A percentile compares a stretch with the other conserved stretches of the same genome.
These are phyloP conservation scores for Frankliniella fusca DNA, from an alignment of 2,888 invertebrate genomes.

Conservation along the genomic window DNA sequence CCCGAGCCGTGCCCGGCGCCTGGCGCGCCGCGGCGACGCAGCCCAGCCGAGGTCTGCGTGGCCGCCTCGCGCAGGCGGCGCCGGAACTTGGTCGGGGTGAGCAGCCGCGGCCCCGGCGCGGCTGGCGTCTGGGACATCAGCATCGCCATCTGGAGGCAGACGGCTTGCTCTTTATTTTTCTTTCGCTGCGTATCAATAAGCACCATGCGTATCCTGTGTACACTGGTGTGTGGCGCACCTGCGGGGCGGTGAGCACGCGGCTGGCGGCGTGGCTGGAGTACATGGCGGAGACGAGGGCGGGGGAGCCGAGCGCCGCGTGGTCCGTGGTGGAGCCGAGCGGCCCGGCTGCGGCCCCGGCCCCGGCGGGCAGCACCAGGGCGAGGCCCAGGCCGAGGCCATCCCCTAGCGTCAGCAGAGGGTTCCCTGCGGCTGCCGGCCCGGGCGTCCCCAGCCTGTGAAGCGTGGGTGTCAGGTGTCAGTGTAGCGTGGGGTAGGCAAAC, in stretches of 20 bases:
- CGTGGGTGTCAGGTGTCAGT: too few relatives aligned
- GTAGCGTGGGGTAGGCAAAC: too few relatives aligned
- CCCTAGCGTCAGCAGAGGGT: constrained; percentile 28
- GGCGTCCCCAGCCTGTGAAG: not conserved
- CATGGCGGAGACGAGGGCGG: not conserved
- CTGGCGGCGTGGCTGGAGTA: not conserved
- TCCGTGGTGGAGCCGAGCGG: too few relatives aligned
- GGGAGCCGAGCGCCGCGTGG: too few relatives aligned
- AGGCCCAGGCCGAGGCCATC: constrained; percentile 60
- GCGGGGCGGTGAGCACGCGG: not conserved
- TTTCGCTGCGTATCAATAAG: too few relatives aligned
- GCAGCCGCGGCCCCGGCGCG: constrained; percentile 45
- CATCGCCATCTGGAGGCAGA: not conserved
- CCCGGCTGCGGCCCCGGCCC: not conserved
- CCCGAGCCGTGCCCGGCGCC: not conserved
- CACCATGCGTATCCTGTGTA: too few relatives aligned
- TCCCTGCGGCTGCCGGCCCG: not conserved
- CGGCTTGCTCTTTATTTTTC: too few relatives aligned
- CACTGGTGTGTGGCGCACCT: not conserved
- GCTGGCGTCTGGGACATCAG: constrained; percentile 34
- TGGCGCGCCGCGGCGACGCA: not conserved
- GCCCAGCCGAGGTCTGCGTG: constrained; percentile 56
- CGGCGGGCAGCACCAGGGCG: constrained; percentile 44
- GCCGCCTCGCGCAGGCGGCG: constrained; percentile 52
- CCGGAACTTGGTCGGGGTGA: constrained; percentile 57